A percentile compares a stretch with the other conserved stretches of the same genome.
Evolutionary conservation across 2,797 vertebrate species (phyloP).

Genomic region (Florisuga fusca): DNA sequence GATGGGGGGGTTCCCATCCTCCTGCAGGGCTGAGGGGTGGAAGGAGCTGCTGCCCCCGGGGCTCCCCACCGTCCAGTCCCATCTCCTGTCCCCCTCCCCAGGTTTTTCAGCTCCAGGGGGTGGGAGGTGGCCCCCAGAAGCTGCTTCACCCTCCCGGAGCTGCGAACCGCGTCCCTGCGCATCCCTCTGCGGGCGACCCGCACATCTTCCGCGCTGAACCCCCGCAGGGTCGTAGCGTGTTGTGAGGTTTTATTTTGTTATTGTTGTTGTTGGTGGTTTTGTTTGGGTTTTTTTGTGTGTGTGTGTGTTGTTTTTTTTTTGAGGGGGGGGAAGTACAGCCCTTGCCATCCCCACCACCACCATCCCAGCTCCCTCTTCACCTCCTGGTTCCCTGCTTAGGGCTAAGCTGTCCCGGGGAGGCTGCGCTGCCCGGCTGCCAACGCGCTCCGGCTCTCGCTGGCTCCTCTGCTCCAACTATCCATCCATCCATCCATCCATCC

Average conservation of each 20-base stretch:
- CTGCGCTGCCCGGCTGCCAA: constrained; percentile 6
- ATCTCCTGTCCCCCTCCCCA: not conserved
- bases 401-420: constrained; percentile 48
- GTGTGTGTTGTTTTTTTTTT: no score
- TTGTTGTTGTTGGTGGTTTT: no score
- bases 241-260: no score
- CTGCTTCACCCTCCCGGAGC: not conserved
- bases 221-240: not conserved
- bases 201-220: not conserved
- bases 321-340: not conserved
- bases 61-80: not conserved
- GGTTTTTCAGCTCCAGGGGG: not conserved
- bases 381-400: constrained; percentile 21
- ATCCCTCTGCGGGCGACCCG: constrained; percentile 6
- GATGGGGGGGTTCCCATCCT: no score
- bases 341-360: not conserved
- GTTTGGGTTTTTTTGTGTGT: no score
- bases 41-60: not conserved
- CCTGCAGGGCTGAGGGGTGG: not conserved
- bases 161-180: not conserved
- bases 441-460: not conserved
- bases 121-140: not conserved
- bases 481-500: constrained; percentile 25
- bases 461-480: constrained; percentile 15
- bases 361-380: constrained; percentile 24